Percentiles rank a stretch among this genome's conserved stretches.
phyloP scores from a whole-genome alignment of 2,113 vertebrate genomes.

The Salvelinus sp. region DNA sequence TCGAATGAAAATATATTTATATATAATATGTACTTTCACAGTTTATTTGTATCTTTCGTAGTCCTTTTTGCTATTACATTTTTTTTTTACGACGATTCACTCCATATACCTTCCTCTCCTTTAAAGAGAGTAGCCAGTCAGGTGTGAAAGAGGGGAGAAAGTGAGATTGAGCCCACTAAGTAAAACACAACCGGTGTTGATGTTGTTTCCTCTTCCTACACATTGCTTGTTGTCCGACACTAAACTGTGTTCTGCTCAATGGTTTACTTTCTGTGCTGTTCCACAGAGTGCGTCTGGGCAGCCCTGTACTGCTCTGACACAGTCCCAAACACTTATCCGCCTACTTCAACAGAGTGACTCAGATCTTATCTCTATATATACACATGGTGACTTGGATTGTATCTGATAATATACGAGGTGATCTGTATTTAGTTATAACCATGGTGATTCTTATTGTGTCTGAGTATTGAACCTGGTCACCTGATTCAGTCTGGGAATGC shows the following conservation, averaged over 20 bases:
- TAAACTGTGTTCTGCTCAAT: slow-evolving; percentile 20
- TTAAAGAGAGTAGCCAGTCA: slow-evolving; percentile 49
- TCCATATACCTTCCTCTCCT: slow-evolving; percentile 29
- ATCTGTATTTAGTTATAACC: slow-evolving; percentile 52
- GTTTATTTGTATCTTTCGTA: slow-evolving; percentile 53
- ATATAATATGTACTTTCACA: slow-evolving; percentile 75
- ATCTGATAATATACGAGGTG: slow-evolving; percentile 51
- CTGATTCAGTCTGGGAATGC: slow-evolving; percentile 24
- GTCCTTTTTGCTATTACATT: slow-evolving; percentile 49
- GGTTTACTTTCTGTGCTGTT: slow-evolving; percentile 22
- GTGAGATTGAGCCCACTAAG: slow-evolving; percentile 48
- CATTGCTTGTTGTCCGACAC: slow-evolving; percentile 26
- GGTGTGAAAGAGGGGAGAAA: slow-evolving; percentile 48
- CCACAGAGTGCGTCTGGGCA: slow-evolving; percentile 49
- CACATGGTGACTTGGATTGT: slow-evolving; percentile 46
- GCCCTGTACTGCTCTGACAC: slow-evolving; percentile 36
- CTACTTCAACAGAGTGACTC: slow-evolving; percentile 35
- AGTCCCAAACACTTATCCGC: slow-evolving; percentile 54
- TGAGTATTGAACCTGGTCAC: slow-evolving; percentile 33
- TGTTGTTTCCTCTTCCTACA: slow-evolving; percentile 32
- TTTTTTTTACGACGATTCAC: slow-evolving; percentile 19
- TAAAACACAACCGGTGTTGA: slow-evolving; percentile 33
- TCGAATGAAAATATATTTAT: slow-evolving; percentile 84
- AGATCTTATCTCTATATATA: slow-evolving; percentile 49
- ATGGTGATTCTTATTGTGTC: slow-evolving; percentile 34